A percentile compares a stretch with the other conserved stretches of the same genome.
These are phyloP conservation scores for Bufo bufo DNA, from an alignment of 2,113 vertebrate species.

Conservation along the genomic window DNA sequence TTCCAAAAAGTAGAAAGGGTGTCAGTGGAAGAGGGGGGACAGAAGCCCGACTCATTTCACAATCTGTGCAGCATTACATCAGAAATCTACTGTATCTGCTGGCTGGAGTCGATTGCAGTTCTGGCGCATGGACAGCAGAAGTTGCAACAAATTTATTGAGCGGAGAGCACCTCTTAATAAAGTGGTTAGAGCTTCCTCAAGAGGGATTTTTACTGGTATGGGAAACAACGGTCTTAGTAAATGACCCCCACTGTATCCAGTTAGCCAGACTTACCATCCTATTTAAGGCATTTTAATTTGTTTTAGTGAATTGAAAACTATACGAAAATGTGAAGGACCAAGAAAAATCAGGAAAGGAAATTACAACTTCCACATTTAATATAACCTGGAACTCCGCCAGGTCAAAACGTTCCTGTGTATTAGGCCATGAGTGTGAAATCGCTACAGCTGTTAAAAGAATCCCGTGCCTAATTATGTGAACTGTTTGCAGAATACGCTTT, in stretches of 20 bases:
- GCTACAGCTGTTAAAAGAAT: constrained; percentile 80
- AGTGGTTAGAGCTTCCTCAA: too few relatives aligned
- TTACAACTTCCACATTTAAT: constrained; percentile 72
- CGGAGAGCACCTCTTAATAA: too few relatives aligned
- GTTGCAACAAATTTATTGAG: too few relatives aligned
- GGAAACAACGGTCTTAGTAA: too few relatives aligned
- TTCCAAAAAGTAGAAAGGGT: too few relatives aligned
- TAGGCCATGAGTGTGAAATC: constrained; percentile 79
- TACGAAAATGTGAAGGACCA: constrained; percentile 49
- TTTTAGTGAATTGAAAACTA: constrained; percentile 70
- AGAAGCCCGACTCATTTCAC: too few relatives aligned
- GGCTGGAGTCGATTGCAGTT: too few relatives aligned
- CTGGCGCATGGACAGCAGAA: too few relatives aligned
- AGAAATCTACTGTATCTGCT: too few relatives aligned
- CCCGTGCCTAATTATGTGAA: constrained; percentile 75
- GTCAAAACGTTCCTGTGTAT: constrained; percentile 72
- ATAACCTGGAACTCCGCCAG: constrained; percentile 71
- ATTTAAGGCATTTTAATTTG: constrained; percentile 66
- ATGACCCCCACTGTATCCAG: constrained; percentile 41
- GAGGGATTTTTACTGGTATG: too few relatives aligned
- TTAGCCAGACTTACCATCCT: constrained; percentile 61
- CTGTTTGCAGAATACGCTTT: constrained; percentile 67
- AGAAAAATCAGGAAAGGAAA: constrained; percentile 68
- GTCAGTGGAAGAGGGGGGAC: too few relatives aligned
- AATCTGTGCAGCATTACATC: too few relatives aligned